Evolutionary conservation across 2,888 invertebrate species (phyloP), one percentile per base, ranked within the genome.

Genomic region (Pachycephus smyrnensis): DNA sequence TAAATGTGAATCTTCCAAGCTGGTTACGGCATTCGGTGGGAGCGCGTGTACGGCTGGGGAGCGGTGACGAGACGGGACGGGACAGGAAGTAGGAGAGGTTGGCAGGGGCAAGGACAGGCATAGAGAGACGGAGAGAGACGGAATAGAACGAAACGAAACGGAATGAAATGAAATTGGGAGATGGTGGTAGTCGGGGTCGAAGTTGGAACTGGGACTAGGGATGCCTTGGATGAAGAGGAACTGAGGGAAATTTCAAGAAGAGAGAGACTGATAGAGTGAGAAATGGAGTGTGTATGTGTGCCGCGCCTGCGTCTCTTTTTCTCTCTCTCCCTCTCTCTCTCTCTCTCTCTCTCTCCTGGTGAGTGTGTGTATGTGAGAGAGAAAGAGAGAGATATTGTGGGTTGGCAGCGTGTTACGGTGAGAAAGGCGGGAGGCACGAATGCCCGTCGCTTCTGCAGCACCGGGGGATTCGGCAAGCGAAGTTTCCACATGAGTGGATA

Each of bases 401-500:
- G 80, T 78, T 79, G 80, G 79, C 73, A 77, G 80, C 69, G 82
- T 86, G 87, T 88, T 89, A 90, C 88, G 89, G 91, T 89, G 90
- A 90, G 91, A 90, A 91, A 90, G 90, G 89, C 90, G 88, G 88
- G 89, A 90, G 88, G 86, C 85, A 85, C 87, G 87, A 85, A 86
- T 89, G 88, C 87, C 85, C 85, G 85, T 80, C 83, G 86, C 84
- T 88, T 87, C 86, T 88, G 86, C 88, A 88, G 55, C 55, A 55
- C 2, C 85, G 86, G 88, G 89, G 84, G 88, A 90, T 90, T 89
- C 89, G 84, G 86, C 86, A 85, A 88, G 84, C 88, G 84, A 86
- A 88, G 87, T 91, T 91, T 91, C 90, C 90, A 87, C 91, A 90
- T 91, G 91, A 91, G 89, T 86, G 90, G 85, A 81, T 87, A 88